Conservation (phyloP, 2,888 invertebrate genomes). For the Athetis lepigone region DNA sequence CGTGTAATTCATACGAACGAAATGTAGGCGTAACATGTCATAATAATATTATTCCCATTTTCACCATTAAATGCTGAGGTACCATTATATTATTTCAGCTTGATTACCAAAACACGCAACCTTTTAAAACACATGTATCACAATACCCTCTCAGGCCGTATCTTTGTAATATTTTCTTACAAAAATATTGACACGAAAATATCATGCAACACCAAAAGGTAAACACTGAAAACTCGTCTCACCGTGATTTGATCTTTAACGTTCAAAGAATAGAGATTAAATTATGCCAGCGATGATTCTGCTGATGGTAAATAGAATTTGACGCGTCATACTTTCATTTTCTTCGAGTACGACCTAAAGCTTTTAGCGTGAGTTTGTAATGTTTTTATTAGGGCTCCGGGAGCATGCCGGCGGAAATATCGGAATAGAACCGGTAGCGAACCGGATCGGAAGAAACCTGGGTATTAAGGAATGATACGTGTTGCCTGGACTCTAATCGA, state of each 20-base stretch:
- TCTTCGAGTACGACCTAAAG: conserved; percentile 59
- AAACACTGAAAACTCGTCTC: background rate
- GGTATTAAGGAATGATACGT: conserved; percentile 49
- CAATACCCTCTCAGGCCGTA: conserved; percentile 14
- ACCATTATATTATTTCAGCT: background rate
- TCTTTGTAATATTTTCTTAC: conserved; percentile 44
- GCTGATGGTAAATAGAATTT: conserved; percentile 47
- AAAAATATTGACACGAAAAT: conserved; percentile 54
- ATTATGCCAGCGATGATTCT: conserved; percentile 1
- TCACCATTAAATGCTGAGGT: too few relatives aligned
- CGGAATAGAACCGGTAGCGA: conserved; percentile 26
- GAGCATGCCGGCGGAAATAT: conserved; percentile 35
- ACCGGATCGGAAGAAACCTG: conserved; percentile 27
- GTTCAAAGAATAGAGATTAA: conserved; percentile 16
- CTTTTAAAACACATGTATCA: conserved; percentile 5
- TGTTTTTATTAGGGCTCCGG: conserved; percentile 60
- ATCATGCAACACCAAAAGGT: conserved; percentile 39
- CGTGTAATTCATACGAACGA: too few relatives aligned
- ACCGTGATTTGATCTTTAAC: conserved; percentile 28
- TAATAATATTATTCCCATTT: too few relatives aligned
- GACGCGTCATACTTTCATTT: conserved; percentile 53
- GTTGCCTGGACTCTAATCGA: conserved; percentile 32
- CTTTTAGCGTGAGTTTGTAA: conserved; percentile 61
- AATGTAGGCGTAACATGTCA: too few relatives aligned
- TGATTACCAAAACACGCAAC: background rate